These are phyloP conservation scores for Sialia sialis DNA, from an alignment of 2,113 vertebrate genomes.

Conservation along the genomic window DNA sequence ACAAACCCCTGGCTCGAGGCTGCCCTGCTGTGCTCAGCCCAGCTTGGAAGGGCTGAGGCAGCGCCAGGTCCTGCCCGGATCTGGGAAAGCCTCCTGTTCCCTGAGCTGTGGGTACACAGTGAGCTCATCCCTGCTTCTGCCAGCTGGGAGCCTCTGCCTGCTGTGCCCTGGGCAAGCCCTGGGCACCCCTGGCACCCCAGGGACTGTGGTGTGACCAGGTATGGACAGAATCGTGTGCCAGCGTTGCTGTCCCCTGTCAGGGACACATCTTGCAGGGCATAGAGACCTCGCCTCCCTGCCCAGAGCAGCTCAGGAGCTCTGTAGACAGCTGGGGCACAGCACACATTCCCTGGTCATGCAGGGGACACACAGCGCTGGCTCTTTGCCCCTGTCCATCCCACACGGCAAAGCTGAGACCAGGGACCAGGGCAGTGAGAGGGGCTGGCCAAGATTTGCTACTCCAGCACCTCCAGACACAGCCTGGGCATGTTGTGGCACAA, in stretches of 20 bases:
- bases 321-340: not conserved
- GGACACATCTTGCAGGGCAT: not conserved
- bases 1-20: not conserved
- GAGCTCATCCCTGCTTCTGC: not conserved
- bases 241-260: not conserved
- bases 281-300: not conserved
- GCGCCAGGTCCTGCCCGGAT: fast-evolving
- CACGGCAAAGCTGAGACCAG: fast-evolving
- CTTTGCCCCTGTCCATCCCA: not conserved
- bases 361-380: not conserved
- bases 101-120: fast-evolving
- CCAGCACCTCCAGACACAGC: not conserved
- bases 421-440: fast-evolving
- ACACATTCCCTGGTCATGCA: not conserved
- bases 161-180: not conserved
- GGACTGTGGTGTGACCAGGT: not conserved
- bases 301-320: not conserved
- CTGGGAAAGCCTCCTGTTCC: not conserved
- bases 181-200: not conserved
- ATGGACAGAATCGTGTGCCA: not conserved
- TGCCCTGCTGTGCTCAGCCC: not conserved
- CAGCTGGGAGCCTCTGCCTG: not conserved
- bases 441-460: not conserved
- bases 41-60: not conserved
- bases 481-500: fast-evolving